These are phyloP conservation scores for Clanis bilineata DNA, from an alignment of 2,888 invertebrate genomes.

Conservation along the genomic window DNA sequence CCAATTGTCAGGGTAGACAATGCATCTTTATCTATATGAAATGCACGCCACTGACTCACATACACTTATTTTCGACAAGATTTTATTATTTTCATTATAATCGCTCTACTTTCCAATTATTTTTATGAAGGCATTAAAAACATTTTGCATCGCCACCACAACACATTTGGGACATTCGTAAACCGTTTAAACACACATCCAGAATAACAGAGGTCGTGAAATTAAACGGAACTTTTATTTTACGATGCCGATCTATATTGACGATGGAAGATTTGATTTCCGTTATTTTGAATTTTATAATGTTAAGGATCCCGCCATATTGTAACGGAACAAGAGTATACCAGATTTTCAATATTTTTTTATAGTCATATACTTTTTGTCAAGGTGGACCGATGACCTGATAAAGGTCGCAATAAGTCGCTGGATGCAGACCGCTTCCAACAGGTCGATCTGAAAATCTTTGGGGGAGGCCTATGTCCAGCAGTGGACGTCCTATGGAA, in stretches of 20 bases:
- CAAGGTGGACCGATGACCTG: background rate
- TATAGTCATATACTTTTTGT: no score
- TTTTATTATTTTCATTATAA: background rate
- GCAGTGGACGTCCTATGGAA: no score
- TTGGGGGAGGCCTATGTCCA: background rate
- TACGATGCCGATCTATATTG: background rate
- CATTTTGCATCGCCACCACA: background rate
- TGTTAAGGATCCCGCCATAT: no score
- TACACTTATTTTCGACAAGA: no score
- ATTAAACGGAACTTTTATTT: background rate
- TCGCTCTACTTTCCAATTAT: background rate
- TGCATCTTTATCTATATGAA: no score
- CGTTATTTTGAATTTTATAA: background rate
- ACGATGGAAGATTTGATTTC: background rate
- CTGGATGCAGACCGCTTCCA: background rate
- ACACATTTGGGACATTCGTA: background rate
- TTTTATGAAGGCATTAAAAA: background rate
- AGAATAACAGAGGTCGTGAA: background rate
- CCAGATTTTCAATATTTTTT: no score
- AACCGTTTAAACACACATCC: background rate
- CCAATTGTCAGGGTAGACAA: no score
- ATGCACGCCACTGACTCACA: no score
- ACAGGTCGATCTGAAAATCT: background rate
- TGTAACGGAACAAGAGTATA: no score
- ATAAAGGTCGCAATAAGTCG: background rate